A percentile compares a stretch with the other conserved stretches of the same genome.
phyloP scores from a whole-genome alignment of 2,797 vertebrate genomes.

The Poeciliopsis presidionis region DNA sequence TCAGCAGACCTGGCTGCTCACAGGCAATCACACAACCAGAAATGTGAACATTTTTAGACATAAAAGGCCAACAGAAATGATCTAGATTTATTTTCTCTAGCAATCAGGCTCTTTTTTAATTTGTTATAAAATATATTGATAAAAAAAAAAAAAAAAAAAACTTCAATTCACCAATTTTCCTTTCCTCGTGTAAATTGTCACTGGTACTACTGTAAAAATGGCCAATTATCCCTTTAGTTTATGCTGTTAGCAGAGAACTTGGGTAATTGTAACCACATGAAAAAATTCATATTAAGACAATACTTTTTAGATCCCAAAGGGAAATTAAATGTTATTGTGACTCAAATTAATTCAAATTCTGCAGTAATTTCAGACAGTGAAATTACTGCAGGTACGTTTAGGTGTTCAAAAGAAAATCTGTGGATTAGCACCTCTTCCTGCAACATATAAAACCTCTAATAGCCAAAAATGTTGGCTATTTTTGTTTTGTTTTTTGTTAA shows the following conservation, averaged over 20 bases:
- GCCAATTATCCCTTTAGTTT: not conserved
- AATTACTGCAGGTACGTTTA: too few species aligned
- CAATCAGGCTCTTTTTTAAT: not conserved
- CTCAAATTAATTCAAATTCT: too few species aligned
- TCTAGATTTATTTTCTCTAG: not conserved
- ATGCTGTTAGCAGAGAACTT: not conserved
- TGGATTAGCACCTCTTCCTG: too few species aligned
- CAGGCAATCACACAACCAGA: slow-evolving; percentile 8
- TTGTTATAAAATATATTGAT: not conserved
- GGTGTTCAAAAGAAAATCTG: too few species aligned
- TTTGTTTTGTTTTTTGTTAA: not conserved
- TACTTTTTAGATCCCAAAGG: too few species aligned
- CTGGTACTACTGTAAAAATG: not conserved
- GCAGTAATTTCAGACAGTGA: too few species aligned
- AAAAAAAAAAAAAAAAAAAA: too few species aligned
- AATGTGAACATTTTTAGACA: slow-evolving; percentile 18
- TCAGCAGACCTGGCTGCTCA: slow-evolving; percentile 26
- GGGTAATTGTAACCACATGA: not conserved
- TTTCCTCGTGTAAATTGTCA: not conserved
- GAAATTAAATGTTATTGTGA: too few species aligned
- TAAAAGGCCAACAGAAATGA: not conserved
- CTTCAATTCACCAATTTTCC: not conserved
- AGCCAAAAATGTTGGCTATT: too few species aligned
- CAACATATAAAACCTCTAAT: too few species aligned
- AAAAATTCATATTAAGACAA: not conserved